Percentiles rank a stretch among this genome's conserved stretches.
These are phyloP conservation scores for Charaxes varanes DNA, from an alignment of 1,140 invertebrate genomes.

Conservation along the genomic window DNA sequence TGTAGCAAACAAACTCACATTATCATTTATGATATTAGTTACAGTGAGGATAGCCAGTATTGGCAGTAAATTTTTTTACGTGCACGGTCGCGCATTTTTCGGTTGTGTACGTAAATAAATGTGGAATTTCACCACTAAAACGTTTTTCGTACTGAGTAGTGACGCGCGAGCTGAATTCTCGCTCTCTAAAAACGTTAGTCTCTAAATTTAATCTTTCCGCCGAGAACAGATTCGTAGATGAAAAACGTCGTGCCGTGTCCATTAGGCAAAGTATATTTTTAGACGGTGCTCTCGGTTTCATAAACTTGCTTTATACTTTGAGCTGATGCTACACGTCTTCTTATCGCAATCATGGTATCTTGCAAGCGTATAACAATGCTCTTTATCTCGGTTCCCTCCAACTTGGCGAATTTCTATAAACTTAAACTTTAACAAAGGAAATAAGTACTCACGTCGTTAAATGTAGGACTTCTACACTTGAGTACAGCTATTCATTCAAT, in stretches of 20 bases:
- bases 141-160: constrained; percentile 18
- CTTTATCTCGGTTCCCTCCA: constrained; percentile 22
- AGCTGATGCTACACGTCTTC: constrained; percentile 27
- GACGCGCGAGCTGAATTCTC: constrained; percentile 29
- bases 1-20: too few species aligned
- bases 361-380: constrained; percentile 19
- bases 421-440: constrained; percentile 2
- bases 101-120: constrained; percentile 6
- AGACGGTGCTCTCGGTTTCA: constrained; percentile 41
- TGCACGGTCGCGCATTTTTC: background rate
- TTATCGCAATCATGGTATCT: constrained; percentile 22
- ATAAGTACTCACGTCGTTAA: constrained; percentile 7
- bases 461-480: too few species aligned
- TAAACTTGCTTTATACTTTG: constrained; percentile 45
- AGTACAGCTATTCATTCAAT: too few species aligned
- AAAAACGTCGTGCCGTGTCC: constrained; percentile 62
- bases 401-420: constrained; percentile 15
- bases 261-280: constrained; percentile 67
- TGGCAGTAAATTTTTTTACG: background rate
- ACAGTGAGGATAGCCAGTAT: too few species aligned
- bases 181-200: constrained; percentile 57
- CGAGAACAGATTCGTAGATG: constrained; percentile 42
- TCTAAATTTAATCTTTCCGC: constrained; percentile 64
- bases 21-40: too few species aligned
- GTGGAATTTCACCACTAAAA: constrained; percentile 9